Base-by-base conservation (phyloP, 1,140 invertebrate species). In the Drosophila tropicalis region DNA sequence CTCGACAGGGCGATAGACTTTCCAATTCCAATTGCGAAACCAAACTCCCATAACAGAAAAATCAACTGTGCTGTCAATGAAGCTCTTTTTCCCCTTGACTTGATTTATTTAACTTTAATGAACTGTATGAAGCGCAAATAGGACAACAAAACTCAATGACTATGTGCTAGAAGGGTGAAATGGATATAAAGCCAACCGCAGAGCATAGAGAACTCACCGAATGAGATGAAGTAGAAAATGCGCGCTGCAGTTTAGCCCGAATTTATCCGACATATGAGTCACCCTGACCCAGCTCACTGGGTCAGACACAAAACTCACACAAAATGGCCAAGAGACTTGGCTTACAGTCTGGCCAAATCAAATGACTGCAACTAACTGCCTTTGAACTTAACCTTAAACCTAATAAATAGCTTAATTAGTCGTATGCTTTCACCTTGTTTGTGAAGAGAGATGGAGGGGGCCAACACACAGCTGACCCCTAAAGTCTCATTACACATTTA, bases 371-470 rank as follows among this genome's bases (percentile, higher is more conserved):
- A 71, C 74, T 72, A 77, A 78, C 76, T 78, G 76, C 54, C 62
- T 63, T 78, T 78, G 76, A 78, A 78, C 76, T 79, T 67, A 63
- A 78, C 76, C 76, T 78, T 69, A 78, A 79, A 79, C 75, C 76
- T 78, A 79, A 78, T 78, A 78, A 78, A 78, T 78, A 78, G 76
- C 76, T 78, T 78, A 78, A 78, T 78, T 78, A 78, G 76, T 78
- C 69, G 36, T 44, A 34, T 58, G 75, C 39, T 60, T 72, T 72
- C 76, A 78, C 75, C 73, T 76, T 76, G 72, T 57, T 40, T 58
- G 64, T 22, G 60, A 63, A 55, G 54, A 64, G 32, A 39, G 19
- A 41, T 29, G 29, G 58, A 58, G 76, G 44, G 12, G 60, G 19
- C 34, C 39, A 67, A 41, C 5, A 51, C 17, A 17, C 71, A 74